Evolutionary conservation across 2,797 vertebrate genomes (phyloP), one percentile per base, ranked within the genome.

Genomic region (Gymnocypris eckloni): DNA sequence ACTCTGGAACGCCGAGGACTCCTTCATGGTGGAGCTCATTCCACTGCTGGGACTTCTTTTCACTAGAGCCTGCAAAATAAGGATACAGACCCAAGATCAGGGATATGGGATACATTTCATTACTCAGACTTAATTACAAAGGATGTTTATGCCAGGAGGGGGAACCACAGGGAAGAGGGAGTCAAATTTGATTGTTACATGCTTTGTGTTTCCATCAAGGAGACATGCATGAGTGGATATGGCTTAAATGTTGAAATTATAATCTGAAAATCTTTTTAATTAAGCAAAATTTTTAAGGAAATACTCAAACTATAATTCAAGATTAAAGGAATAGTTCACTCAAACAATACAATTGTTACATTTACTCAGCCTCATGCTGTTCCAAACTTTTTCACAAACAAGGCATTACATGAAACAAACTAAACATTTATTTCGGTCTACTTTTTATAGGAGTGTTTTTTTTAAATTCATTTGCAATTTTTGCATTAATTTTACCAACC

Each of bases 21-120:
- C 98, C 92, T 99, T 99, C 94, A 99, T 94, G 87, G 97, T 98
- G 39, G 98, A 98, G 91, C 98, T 94, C 90, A 99, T 98, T 56
- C 98, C 97, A 10, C 98, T 98, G 94, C 98, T 99, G 48, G 98
- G 98, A 82, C 98, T 98, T 90, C 98, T 96, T 89, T 99, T 99
- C 82, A 99, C 98, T 92, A 99, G 83, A 0, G 98, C 98, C 98
- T 99, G 86, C 52, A 59, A 64, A 43, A 72, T n/a, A 80, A 72
- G 3, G 1, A 82, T 15, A 61, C 4, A 64, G 22, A 78, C 16
- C 4, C 33, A 78, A 20, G 25, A 81, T 87, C 13, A 88, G 86
- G 15, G 4, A 85, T 33, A 20, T 45, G 22, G 2, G 54, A 18
- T 64, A 13, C 45, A 37, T 6, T 13, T 2, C 0, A n/a, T 64